phyloP scores from a whole-genome alignment of 2,888 invertebrate species.

The Melinaea marsaeus region DNA sequence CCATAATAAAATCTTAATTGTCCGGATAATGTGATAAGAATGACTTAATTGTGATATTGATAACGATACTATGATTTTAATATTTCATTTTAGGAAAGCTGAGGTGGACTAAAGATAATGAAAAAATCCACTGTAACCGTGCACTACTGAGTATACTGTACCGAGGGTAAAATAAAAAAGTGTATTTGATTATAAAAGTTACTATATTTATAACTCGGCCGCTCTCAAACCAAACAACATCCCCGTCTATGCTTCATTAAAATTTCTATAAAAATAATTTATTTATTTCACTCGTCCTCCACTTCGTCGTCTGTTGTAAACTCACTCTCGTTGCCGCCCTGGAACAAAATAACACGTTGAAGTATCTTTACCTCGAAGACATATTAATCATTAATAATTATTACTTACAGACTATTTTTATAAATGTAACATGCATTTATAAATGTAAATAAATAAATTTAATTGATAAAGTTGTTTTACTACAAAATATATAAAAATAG shows the following conservation, averaged over 20 bases:
- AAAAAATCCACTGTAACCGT: not conserved
- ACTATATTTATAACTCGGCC: constrained; percentile 60
- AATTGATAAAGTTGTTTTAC: too few species aligned
- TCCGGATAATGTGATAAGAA: too few species aligned
- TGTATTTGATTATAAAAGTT: constrained; percentile 62
- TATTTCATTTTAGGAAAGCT: not conserved
- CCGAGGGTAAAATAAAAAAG: constrained; percentile 37
- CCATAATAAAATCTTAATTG: too few species aligned
- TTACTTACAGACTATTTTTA: too few species aligned
- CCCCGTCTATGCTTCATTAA: constrained; percentile 58
- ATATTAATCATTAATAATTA: too few species aligned
- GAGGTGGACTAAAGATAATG: not conserved
- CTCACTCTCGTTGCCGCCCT: constrained; percentile 80
- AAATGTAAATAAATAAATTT: too few species aligned
- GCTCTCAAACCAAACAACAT: constrained; percentile 60
- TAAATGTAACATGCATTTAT: too few species aligned
- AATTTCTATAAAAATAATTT: constrained; percentile 77
- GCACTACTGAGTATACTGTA: not conserved
- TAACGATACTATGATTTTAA: too few species aligned
- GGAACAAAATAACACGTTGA: constrained; percentile 27
- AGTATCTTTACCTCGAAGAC: too few species aligned
- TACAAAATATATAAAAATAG: too few species aligned
- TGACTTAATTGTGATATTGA: too few species aligned
- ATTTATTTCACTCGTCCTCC: constrained; percentile 73
- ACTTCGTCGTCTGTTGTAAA: constrained; percentile 82